These are phyloP conservation scores for Eulithis testata DNA, from an alignment of 2,888 invertebrate species.

Conservation along the genomic window DNA sequence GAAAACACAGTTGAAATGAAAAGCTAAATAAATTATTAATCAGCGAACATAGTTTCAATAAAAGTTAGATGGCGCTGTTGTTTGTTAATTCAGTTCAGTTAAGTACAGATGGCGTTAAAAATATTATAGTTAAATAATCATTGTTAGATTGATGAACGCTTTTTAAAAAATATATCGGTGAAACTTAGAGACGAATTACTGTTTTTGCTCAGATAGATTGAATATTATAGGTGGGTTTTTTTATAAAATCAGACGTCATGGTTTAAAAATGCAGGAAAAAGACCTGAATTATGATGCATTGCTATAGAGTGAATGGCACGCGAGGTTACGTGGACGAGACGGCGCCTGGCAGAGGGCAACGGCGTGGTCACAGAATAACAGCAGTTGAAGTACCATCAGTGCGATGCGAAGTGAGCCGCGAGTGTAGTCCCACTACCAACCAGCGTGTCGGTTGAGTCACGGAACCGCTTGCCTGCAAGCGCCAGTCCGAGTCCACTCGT, in stretches of 20 bases:
- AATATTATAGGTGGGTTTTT: slow-evolving; percentile 17
- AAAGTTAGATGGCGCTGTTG: slow-evolving; percentile 30
- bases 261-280: slow-evolving; percentile 31
- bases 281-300: slow-evolving; percentile 35
- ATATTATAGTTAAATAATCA: slow-evolving; percentile 14
- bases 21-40: slow-evolving; percentile 37
- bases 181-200: slow-evolving; percentile 8
- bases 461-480: slow-evolving; percentile 24
- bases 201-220: slow-evolving; percentile 18
- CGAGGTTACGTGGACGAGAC: slow-evolving; percentile 47
- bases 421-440: slow-evolving; percentile 45
- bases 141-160: slow-evolving; percentile 3
- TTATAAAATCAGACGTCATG: not conserved
- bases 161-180: slow-evolving; percentile 22
- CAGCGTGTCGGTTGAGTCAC: slow-evolving; percentile 50
- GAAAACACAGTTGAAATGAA: slow-evolving; percentile 26
- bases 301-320: slow-evolving; percentile 51
- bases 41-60: slow-evolving; percentile 30
- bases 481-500: slow-evolving; percentile 37
- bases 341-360: slow-evolving; percentile 46
- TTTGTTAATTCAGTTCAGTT: slow-evolving; percentile 12
- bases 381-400: slow-evolving; percentile 7
- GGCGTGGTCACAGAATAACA: slow-evolving; percentile 35
- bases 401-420: slow-evolving; percentile 67
- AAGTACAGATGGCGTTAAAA: slow-evolving; percentile 29